A percentile compares a stretch with the other conserved stretches of the same genome.
phyloP scores from a whole-genome alignment of 2,113 vertebrate species.

The Bos javanicus region DNA sequence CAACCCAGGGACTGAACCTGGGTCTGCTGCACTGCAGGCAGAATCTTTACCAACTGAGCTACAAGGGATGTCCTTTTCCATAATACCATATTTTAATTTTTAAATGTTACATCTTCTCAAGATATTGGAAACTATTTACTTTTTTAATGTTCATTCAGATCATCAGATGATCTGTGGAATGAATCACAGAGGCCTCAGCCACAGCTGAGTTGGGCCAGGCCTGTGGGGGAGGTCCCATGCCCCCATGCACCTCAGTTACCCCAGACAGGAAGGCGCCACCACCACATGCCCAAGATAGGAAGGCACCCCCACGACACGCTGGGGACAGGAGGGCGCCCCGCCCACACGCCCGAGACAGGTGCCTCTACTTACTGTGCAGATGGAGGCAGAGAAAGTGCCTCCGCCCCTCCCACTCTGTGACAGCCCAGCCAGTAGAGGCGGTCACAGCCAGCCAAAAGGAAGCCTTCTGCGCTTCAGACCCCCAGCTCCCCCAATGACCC shows the following conservation, averaged over 20 bases:
- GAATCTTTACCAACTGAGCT: too few species aligned
- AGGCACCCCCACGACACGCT: too few species aligned
- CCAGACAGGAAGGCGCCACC: accelerated
- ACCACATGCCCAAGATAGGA: background rate
- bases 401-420: too few species aligned
- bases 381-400: background rate
- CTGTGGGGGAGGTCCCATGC: background rate
- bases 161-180: accelerated
- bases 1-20: too few species aligned
- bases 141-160: background rate
- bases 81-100: background rate
- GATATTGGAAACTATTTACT: accelerated
- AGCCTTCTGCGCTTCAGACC: background rate
- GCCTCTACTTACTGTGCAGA: background rate
- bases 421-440: background rate
- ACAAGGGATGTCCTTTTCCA: background rate
- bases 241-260: background rate
- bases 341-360: background rate
- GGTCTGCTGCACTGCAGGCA: too few species aligned
- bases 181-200: background rate
- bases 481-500: background rate
- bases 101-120: background rate
- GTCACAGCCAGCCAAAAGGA: background rate
- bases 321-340: background rate
- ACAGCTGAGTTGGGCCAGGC: background rate